Conservation (phyloP, 2,797 vertebrate species). For the Cossypha heuglini region DNA sequence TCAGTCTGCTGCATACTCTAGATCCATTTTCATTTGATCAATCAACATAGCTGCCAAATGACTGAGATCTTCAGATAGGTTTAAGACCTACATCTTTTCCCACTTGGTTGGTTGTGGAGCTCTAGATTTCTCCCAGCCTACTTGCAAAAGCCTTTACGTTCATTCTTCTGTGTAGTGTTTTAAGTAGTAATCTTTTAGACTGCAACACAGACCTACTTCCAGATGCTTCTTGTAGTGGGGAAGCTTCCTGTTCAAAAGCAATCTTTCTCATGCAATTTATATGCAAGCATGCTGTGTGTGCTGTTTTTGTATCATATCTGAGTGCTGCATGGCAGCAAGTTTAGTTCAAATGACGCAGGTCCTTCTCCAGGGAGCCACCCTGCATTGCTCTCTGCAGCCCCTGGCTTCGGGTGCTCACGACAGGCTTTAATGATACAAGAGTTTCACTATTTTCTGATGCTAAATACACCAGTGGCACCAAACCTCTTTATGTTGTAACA, state of each 20-base stretch:
- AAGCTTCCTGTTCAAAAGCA: background rate
- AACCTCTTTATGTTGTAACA: background rate
- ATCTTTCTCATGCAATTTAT: background rate
- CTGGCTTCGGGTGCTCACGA: background rate
- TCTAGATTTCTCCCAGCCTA: background rate
- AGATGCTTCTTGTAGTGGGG: background rate
- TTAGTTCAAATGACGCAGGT: background rate
- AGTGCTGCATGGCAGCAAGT: background rate
- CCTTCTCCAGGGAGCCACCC: background rate
- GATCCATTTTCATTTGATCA: background rate
- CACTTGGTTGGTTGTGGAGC: background rate
- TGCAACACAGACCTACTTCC: background rate
- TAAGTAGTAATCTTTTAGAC: background rate
- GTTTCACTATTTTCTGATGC: background rate
- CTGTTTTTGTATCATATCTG: rapidly evolving
- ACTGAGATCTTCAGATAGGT: background rate
- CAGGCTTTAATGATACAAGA: background rate
- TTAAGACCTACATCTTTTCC: background rate
- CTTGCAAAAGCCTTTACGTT: background rate
- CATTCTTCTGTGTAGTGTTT: background rate
- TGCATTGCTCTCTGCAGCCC: background rate
- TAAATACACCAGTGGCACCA: background rate
- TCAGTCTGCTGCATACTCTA: background rate
- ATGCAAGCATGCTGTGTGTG: background rate
- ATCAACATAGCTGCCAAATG: background rate